Percentiles rank a stretch among this genome's conserved stretches.
phyloP scores from a whole-genome alignment of 2,113 vertebrate species.

The Lampris megalopsis region DNA sequence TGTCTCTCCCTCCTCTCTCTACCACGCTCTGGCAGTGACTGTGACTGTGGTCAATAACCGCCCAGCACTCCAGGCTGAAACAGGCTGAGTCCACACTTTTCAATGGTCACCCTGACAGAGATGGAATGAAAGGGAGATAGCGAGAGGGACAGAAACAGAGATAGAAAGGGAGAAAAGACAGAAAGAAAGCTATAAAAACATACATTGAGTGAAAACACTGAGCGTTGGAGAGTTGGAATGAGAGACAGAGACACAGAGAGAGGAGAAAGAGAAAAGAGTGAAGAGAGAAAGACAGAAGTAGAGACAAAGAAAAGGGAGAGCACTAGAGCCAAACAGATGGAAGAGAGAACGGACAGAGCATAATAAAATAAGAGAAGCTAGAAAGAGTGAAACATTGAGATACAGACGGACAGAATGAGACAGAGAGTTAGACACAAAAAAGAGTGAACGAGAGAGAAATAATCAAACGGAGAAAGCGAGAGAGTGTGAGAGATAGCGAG shows the following conservation, averaged over 20 bases:
- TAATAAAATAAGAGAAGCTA: too few relatives aligned
- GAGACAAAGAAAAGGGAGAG: slow-evolving; percentile 2
- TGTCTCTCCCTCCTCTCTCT: slow-evolving; percentile 10
- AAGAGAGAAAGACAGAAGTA: slow-evolving; percentile 4
- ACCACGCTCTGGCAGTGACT: slow-evolving; percentile 34
- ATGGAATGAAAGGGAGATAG: slow-evolving; percentile 19
- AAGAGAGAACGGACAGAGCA: too few relatives aligned
- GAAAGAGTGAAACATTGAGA: too few relatives aligned
- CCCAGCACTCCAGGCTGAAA: slow-evolving; percentile 39
- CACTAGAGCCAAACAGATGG: background rate
- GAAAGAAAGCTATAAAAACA: background rate
- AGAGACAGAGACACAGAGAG: slow-evolving; percentile 1
- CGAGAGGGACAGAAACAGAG: slow-evolving; percentile 33
- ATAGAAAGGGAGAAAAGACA: background rate
- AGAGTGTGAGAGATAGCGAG: too few relatives aligned
- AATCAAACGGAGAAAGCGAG: too few relatives aligned
- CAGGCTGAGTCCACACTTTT: slow-evolving; percentile 77
- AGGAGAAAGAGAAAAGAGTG: too few relatives aligned
- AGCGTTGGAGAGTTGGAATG: background rate
- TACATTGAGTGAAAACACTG: background rate
- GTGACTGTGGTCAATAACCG: slow-evolving; percentile 30
- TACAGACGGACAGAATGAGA: too few relatives aligned
- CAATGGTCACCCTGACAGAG: slow-evolving; percentile 32
- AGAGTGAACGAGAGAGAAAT: too few relatives aligned
- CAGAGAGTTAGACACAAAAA: too few relatives aligned